These are phyloP conservation scores for Sycophila sp. DNA, from an alignment of 1,140 invertebrate species.

Conservation along the genomic window DNA sequence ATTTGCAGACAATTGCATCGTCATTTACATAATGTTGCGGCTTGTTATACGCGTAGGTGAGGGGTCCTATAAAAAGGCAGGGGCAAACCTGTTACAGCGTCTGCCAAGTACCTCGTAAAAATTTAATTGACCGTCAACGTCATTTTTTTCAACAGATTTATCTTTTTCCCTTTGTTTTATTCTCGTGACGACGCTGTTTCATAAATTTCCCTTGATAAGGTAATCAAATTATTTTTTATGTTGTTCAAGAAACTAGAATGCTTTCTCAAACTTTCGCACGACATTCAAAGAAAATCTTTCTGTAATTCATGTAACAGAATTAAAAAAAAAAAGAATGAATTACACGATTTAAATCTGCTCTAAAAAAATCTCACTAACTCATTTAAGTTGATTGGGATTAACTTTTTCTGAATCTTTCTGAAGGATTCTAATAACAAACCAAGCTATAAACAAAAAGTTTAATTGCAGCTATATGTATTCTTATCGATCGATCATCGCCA, in stretches of 20 bases:
- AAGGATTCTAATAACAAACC: no score
- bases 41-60: conserved; percentile 57
- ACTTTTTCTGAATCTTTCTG: no score
- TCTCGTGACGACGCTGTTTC: background rate
- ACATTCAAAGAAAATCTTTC: background rate
- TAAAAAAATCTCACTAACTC: no score
- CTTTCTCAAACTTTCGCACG: no score
- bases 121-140: background rate
- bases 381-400: no score
- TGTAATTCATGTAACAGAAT: background rate
- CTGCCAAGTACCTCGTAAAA: conserved; percentile 20
- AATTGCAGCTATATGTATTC: no score
- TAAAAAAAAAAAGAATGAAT: background rate
- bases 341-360: no score
- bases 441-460: no score
- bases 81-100: conserved; percentile 44
- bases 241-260: no score
- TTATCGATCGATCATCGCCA: no score
- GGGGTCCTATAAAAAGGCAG: background rate
- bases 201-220: background rate
- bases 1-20: conserved; percentile 48
- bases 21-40: conserved; percentile 62
- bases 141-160: background rate
- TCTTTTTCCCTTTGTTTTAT: no score
- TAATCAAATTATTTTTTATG: background rate